phyloP scores from a whole-genome alignment of 2,888 invertebrate species.

The Notodonta ziczac region DNA sequence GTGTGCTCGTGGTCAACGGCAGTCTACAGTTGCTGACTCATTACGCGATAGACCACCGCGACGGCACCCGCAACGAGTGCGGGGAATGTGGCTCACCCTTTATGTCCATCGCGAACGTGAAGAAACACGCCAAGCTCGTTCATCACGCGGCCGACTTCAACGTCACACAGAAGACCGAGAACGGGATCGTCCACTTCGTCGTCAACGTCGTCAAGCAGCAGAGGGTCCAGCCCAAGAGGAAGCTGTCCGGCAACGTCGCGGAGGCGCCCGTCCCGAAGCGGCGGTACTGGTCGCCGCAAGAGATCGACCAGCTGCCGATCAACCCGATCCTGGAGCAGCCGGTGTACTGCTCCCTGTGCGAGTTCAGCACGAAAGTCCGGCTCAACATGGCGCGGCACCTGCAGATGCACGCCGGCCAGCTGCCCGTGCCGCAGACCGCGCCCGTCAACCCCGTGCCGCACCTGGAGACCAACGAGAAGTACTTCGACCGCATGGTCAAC shows the following conservation, averaged over 20 bases:
- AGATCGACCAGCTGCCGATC: conserved; percentile 86
- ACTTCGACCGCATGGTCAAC: conserved; percentile 94
- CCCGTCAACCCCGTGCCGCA: conserved; percentile 94
- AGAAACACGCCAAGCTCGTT: conserved; percentile 43
- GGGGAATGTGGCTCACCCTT: conserved; percentile 41
- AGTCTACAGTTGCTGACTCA: conserved; percentile 47
- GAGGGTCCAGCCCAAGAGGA: conserved; percentile 35
- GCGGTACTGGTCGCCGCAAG: conserved; percentile 81
- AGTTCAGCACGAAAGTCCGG: conserved; percentile 88
- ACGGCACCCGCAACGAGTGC: conserved; percentile 38
- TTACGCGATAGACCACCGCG: conserved; percentile 40
- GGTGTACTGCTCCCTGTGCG: conserved; percentile 87
- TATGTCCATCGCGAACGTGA: conserved; percentile 22
- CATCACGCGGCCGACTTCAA: conserved; percentile 38
- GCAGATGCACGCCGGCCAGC: conserved; percentile 86
- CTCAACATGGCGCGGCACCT: conserved; percentile 90
- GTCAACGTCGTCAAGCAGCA: conserved; percentile 9
- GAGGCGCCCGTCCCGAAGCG: conserved; percentile 49
- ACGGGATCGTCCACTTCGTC: conserved; percentile 9
- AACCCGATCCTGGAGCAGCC: conserved; percentile 86
- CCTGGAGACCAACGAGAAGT: conserved; percentile 89
- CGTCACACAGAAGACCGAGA: conserved; percentile 2
- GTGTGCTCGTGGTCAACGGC: conserved; percentile 15
- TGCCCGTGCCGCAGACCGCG: conserved; percentile 86
- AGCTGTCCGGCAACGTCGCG: conserved; percentile 23